phyloP scores from a whole-genome alignment of 2,113 vertebrate genomes.

The Sardina pilchardus region DNA sequence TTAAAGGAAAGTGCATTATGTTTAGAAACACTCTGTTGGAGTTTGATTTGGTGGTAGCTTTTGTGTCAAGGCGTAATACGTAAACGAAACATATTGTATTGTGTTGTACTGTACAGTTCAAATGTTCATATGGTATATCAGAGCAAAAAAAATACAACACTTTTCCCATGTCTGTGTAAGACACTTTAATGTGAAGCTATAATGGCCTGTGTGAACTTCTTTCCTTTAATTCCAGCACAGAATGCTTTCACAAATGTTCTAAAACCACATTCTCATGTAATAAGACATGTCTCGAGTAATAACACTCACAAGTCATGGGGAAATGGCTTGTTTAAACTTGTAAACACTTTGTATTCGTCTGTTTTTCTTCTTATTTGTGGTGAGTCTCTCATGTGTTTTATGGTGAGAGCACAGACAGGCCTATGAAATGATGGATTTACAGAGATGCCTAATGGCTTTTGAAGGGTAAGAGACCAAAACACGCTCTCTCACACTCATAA shows the following conservation, averaged over 20 bases:
- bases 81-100: too few species aligned
- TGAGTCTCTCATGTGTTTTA: background rate
- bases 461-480: background rate
- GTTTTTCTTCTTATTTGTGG: background rate
- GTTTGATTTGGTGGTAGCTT: too few species aligned
- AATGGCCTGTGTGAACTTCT: background rate
- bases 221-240: background rate
- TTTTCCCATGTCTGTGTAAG: background rate
- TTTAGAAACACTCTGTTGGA: background rate
- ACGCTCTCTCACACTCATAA: background rate
- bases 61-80: too few species aligned
- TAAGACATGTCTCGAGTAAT: background rate
- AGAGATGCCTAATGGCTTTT: background rate
- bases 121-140: too few species aligned
- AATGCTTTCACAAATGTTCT: background rate
- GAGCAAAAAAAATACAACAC: background rate
- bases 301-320: background rate
- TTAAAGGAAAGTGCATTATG: background rate
- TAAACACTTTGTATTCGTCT: background rate
- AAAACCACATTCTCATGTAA: background rate
- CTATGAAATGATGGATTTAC: background rate
- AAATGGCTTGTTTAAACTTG: constrained; percentile 1
- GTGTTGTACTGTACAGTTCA: too few species aligned
- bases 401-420: background rate
- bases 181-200: background rate